Conservation (phyloP, 1,140 invertebrate genomes). For the Drosophila sp. region DNA sequence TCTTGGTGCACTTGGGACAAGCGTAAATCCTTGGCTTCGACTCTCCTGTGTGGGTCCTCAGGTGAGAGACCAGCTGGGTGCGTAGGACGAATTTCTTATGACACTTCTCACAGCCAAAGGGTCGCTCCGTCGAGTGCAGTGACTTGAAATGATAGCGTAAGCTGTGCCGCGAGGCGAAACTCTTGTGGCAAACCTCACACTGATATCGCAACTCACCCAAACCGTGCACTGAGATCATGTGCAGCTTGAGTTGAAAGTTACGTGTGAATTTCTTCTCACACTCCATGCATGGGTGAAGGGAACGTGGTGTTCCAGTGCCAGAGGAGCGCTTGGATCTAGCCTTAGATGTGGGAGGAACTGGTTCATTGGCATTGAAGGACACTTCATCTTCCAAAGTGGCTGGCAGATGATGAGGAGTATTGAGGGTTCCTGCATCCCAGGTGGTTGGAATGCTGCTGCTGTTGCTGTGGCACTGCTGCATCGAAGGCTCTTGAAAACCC, state of each 20-base stretch:
- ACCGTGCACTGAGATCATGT: constrained; percentile 71
- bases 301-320: constrained; percentile 26
- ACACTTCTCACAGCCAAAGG: constrained; percentile 83
- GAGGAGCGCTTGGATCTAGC: not conserved
- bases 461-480: not conserved
- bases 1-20: constrained; percentile 61
- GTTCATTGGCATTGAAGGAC: not conserved
- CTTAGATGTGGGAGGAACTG: not conserved
- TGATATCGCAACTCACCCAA: constrained; percentile 66
- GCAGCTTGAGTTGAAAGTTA: constrained; percentile 73
- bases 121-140: constrained; percentile 83
- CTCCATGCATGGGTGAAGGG: constrained; percentile 57
- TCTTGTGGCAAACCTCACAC: constrained; percentile 69
- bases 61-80: constrained; percentile 83
- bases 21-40: constrained; percentile 66
- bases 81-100: constrained; percentile 83
- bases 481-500: constrained; percentile 30
- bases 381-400: constrained; percentile 25
- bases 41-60: constrained; percentile 82
- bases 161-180: constrained; percentile 73
- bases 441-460: not conserved
- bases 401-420: constrained; percentile 51
- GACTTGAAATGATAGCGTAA: constrained; percentile 73
- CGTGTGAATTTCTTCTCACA: constrained; percentile 79
- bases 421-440: constrained; percentile 50